Base-by-base conservation (phyloP, 2,888 invertebrate genomes). In the Apotomis capreana region DNA sequence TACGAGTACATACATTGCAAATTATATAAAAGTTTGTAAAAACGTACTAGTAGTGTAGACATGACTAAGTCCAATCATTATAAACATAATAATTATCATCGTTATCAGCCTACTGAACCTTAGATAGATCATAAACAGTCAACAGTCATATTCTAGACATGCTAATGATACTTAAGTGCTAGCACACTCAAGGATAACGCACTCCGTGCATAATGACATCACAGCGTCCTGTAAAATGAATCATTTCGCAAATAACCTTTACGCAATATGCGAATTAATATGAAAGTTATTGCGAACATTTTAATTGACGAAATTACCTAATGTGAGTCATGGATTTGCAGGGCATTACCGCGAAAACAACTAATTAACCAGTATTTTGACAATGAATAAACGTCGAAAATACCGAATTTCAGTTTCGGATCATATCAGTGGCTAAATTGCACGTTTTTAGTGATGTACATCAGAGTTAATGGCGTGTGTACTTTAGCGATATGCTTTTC, bases 81-180 rank as follows among this genome's bases (percentile, higher is more conserved):
- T 26, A 44, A 44, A 44, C 44, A 44, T 44, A 44, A 44, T 26
- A 26, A 26, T 26, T 26, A 26, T 26, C 26, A 26, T 26, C 26
- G 26, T 26, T 26, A 26, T 26, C 26, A 26, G 26, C 26, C 26
- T 26, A 49, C 49, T 9, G 49, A 9, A 51, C 36, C 8, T 52
- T 40, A 40, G 6, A 40, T 6, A 62, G 49, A 62, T 62, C 36
- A 62, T 62, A 62, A 61, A 61, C 36, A 36, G 55, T 46, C 13
- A 49, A 55, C 51, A 77, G 76, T 77, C 75, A 77, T 64, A 74
- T 59, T 37, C 54, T 57, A 57, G 57, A 69, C 68, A 68, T 12
- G 15, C 62, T 65, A 64, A 64, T 44, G 54, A 44, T 15, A 65
- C 46, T 36, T 64, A 57, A 55, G 26, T 57, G 46, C 65, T 5